Percentiles rank a stretch among this genome's conserved stretches.
These are phyloP conservation scores for Dasypogon diadema DNA, from an alignment of 2,888 invertebrate genomes.

Conservation along the genomic window DNA sequence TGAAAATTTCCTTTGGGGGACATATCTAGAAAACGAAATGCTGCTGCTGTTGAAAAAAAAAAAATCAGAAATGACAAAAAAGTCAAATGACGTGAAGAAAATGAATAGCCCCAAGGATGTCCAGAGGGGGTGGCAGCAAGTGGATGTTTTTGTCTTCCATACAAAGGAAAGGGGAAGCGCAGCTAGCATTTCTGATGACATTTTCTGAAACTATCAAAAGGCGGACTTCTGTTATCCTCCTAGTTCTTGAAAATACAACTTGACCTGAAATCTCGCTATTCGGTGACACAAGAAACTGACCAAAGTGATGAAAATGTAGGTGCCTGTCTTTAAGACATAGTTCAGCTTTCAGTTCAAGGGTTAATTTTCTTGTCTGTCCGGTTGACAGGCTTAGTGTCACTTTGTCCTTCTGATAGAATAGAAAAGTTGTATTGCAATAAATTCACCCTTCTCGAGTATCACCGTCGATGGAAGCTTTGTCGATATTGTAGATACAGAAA, in stretches of 20 bases:
- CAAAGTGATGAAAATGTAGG: too few relatives aligned
- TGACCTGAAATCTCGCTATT: neutral
- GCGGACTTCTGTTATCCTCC: neutral
- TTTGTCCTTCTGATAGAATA: too few relatives aligned
- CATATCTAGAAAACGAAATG: slow-evolving; percentile 9
- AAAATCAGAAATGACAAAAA: neutral
- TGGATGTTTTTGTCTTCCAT: slow-evolving; percentile 5
- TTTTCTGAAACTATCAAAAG: neutral
- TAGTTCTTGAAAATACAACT: neutral
- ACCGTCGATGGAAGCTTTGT: too few relatives aligned
- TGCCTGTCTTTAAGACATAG: neutral
- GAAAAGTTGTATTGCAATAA: too few relatives aligned
- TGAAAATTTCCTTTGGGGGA: neutral
- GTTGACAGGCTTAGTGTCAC: neutral
- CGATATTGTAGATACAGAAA: too few relatives aligned
- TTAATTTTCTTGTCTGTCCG: neutral
- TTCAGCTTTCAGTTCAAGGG: neutral
- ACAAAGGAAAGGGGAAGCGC: neutral
- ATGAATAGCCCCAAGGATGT: slow-evolving; percentile 33
- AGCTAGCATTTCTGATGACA: neutral
- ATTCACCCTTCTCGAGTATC: too few relatives aligned
- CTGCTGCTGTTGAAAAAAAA: slow-evolving; percentile 1
- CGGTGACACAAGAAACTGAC: neutral
- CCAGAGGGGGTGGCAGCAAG: slow-evolving; percentile 1
- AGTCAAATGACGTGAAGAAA: slow-evolving; percentile 29